A percentile compares a stretch with the other conserved stretches of the same genome.
These are phyloP conservation scores for Xestia rhomboidea DNA, from an alignment of 2,888 invertebrate species.

Conservation along the genomic window DNA sequence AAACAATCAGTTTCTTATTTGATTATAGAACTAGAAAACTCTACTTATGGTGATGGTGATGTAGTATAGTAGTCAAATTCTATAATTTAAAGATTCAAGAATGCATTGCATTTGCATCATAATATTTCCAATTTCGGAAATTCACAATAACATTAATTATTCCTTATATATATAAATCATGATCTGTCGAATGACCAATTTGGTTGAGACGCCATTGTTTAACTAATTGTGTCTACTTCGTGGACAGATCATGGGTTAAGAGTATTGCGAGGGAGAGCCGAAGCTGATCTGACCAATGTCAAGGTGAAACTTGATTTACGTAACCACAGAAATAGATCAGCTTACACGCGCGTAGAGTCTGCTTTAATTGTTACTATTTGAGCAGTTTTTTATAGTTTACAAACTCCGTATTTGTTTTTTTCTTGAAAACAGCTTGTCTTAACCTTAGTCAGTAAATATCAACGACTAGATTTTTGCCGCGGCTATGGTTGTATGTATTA, in stretches of 20 bases:
- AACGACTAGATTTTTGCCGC: background rate
- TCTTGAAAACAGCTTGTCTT: conserved; percentile 10
- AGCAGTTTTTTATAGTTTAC: conserved; percentile 42
- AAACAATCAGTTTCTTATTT: background rate
- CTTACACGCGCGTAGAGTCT: conserved; percentile 68
- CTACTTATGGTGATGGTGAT: background rate
- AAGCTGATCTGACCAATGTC: conserved; percentile 76
- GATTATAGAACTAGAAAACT: background rate
- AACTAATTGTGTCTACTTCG: too few species aligned
- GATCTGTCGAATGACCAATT: too few species aligned
- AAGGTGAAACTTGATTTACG: conserved; percentile 79
- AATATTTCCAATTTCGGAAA: too few species aligned
- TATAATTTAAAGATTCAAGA: background rate
- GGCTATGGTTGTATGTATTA: background rate
- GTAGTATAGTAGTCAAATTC: background rate
- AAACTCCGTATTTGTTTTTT: background rate
- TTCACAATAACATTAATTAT: background rate
- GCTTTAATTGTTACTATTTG: conserved; percentile 71
- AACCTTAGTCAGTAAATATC: background rate
- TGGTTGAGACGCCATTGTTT: too few species aligned
- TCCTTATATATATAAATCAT: background rate
- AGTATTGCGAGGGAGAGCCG: conserved; percentile 27
- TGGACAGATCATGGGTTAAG: too few species aligned
- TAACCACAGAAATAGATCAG: conserved; percentile 76
- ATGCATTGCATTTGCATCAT: background rate